phyloP scores from a whole-genome alignment of 2,797 vertebrate species.

The Acanthopagrus latus region DNA sequence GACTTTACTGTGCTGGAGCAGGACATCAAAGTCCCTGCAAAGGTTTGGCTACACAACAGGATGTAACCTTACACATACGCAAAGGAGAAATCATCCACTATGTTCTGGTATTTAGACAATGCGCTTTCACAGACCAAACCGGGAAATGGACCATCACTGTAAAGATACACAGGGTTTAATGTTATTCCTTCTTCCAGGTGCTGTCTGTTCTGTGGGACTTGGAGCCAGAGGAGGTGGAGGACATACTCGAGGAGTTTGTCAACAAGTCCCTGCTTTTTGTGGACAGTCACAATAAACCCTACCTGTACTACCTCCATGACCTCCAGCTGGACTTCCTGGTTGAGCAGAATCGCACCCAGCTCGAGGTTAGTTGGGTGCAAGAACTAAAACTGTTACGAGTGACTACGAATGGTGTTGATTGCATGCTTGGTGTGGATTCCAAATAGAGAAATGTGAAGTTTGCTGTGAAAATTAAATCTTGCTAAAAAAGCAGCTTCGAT shows the following conservation, averaged over 20 bases:
- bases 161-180: not conserved
- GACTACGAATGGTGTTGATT: too few relatives aligned
- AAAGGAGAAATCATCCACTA: not conserved
- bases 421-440: too few relatives aligned
- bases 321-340: constrained; percentile 96
- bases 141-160: not conserved
- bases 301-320: constrained; percentile 96
- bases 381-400: not conserved
- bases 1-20: constrained; percentile 94
- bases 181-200: constrained; percentile 82
- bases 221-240: constrained; percentile 96
- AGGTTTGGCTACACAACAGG: constrained; percentile 81
- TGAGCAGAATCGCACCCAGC: constrained; percentile 91
- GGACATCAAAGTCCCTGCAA: constrained; percentile 94
- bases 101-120: not conserved
- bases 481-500: too few relatives aligned
- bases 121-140: not conserved
- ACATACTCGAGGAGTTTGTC: constrained; percentile 95
- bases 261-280: constrained; percentile 96
- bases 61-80: not conserved
- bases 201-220: constrained; percentile 94
- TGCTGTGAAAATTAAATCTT: too few relatives aligned
- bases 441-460: too few relatives aligned
- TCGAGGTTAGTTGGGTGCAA: constrained; percentile 84
- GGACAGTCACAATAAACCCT: constrained; percentile 91